phyloP scores from a whole-genome alignment of 2,888 invertebrate genomes.

The Iselma pallidipennis region DNA sequence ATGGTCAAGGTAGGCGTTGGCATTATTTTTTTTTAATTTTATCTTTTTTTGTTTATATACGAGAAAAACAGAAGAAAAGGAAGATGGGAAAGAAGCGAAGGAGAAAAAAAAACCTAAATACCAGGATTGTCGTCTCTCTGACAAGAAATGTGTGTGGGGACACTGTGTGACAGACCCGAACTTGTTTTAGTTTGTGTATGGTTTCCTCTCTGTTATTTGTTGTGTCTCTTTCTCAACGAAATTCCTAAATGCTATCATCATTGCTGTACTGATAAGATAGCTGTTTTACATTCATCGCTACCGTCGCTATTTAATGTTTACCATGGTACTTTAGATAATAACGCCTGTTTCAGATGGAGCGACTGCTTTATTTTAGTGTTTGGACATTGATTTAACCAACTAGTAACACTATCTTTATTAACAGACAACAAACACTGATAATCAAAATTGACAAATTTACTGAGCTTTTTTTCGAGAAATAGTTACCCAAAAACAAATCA shows the following conservation, averaged over 20 bases:
- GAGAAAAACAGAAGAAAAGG: conserved; percentile 51
- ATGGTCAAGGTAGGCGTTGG: conserved; percentile 54
- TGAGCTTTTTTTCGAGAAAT: not conserved
- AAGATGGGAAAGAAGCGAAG: conserved; percentile 44
- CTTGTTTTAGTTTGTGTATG: conserved; percentile 21
- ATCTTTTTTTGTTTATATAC: conserved; percentile 47
- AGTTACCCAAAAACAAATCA: not conserved
- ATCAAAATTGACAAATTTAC: not conserved
- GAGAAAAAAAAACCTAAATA: not conserved
- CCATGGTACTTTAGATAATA: conserved; percentile 50
- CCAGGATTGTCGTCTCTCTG: not conserved
- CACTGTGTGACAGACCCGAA: conserved; percentile 49
- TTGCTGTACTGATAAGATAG: conserved; percentile 51
- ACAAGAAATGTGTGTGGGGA: not conserved
- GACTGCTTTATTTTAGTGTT: conserved; percentile 15
- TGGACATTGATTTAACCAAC: not conserved
- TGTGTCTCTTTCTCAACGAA: conserved; percentile 16
- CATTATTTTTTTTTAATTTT: conserved; percentile 39
- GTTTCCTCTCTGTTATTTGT: conserved; percentile 27
- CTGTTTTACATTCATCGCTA: conserved; percentile 50
- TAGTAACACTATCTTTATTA: not conserved
- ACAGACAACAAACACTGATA: not conserved
- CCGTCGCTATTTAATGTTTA: conserved; percentile 51
- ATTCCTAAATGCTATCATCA: conserved; percentile 48
- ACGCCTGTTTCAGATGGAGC: conserved; percentile 25